Conservation (phyloP, 92 coral and sea anemone genomes). For the Siderastrea siderea region DNA sequence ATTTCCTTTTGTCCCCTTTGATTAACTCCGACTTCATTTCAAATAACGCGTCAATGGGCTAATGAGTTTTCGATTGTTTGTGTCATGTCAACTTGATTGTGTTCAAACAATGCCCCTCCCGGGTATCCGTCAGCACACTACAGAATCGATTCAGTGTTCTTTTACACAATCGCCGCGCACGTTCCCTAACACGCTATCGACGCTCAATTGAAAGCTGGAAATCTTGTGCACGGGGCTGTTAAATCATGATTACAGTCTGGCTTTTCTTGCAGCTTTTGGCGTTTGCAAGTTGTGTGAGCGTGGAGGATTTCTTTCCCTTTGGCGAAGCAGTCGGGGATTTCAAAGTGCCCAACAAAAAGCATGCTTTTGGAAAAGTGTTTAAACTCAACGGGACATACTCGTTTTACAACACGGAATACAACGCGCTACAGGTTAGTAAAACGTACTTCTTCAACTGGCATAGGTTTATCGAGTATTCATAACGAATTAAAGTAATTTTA, state of each 20-base stretch:
- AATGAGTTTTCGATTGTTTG: slow-evolving; percentile 50
- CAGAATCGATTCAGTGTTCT: slow-evolving; percentile 15
- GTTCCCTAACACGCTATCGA: not conserved
- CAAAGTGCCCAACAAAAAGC: slow-evolving; percentile 23
- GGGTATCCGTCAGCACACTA: slow-evolving; percentile 23
- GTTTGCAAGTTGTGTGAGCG: slow-evolving; percentile 41
- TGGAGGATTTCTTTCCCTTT: slow-evolving; percentile 79
- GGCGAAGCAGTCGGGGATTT: slow-evolving; percentile 68
- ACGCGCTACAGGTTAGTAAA: slow-evolving; percentile 73
- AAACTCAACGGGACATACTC: slow-evolving; percentile 56
- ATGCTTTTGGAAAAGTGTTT: slow-evolving; percentile 48
- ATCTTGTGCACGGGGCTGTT: not conserved
- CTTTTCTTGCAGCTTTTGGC: slow-evolving; percentile 50
- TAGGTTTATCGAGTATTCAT: too few species aligned
- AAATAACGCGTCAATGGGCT: slow-evolving; percentile 23
- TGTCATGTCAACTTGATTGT: slow-evolving; percentile 64
- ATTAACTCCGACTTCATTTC: slow-evolving; percentile 17
- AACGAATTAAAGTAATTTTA: not conserved
- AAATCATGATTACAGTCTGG: slow-evolving; percentile 29
- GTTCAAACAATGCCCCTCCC: slow-evolving; percentile 74
- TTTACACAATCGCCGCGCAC: slow-evolving; percentile 33
- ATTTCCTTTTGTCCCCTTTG: slow-evolving; percentile 12
- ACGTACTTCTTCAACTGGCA: too few species aligned
- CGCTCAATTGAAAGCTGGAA: not conserved
- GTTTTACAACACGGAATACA: slow-evolving; percentile 66